These are phyloP conservation scores for Parnassius mnemosyne DNA, from an alignment of 2,888 invertebrate species.

Conservation along the genomic window DNA sequence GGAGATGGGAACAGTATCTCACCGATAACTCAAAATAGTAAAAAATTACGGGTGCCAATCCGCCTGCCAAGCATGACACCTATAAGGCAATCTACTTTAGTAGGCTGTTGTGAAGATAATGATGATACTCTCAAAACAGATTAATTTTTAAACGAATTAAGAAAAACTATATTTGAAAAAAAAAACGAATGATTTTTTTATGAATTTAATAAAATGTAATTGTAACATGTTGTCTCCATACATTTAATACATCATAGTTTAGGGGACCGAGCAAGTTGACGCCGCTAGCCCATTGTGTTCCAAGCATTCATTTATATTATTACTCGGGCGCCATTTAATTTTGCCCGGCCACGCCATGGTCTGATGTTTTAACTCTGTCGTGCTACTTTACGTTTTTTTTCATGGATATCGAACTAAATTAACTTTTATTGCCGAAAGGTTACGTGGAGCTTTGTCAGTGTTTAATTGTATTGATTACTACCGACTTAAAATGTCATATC, in stretches of 20 bases:
- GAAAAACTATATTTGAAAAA: no score
- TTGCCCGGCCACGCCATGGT: constrained; percentile 34
- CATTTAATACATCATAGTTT: constrained; percentile 3
- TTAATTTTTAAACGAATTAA: no score
- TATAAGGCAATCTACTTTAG: no score
- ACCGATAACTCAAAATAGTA: no score
- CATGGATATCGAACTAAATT: constrained; percentile 32
- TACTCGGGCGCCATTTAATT: constrained; percentile 44
- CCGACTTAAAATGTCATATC: constrained; percentile 14
- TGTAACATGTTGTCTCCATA: not conserved
- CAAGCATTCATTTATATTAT: constrained; percentile 46
- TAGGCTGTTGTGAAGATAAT: no score
- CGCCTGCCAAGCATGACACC: no score
- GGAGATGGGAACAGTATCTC: no score
- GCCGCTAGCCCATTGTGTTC: constrained; percentile 36
- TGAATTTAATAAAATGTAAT: no score
- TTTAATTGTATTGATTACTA: constrained; percentile 14
- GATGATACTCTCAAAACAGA: no score
- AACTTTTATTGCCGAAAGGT: constrained; percentile 35
- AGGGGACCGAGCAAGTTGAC: constrained; percentile 29
- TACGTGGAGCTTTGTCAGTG: constrained; percentile 8
- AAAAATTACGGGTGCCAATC: no score
- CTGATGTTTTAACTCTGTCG: constrained; percentile 36
- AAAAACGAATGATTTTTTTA: no score
- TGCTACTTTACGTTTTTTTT: constrained; percentile 29